Base-by-base conservation (phyloP, 2,797 vertebrate genomes). In the Mormyrus proboscirostris region DNA sequence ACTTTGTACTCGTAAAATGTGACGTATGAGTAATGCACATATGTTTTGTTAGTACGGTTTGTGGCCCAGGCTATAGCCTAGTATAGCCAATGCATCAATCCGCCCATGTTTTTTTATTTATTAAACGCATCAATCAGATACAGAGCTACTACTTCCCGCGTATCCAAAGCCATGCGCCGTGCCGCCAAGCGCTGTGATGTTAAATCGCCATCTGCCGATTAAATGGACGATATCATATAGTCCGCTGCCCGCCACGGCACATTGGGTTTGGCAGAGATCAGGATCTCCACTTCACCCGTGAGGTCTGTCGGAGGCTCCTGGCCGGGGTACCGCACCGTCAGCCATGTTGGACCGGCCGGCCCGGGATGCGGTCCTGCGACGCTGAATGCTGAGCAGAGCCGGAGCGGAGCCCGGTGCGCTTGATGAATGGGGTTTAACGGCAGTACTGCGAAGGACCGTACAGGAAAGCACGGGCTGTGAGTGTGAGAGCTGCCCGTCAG, bases 341-440 rank as follows among this genome's bases (percentile, higher is more conserved):
- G 88, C 88, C 88, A 89, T 89, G 88, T 89, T 89, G 79, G 55
- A 89, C 22, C 41, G 51, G 49, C 22, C 88, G 82, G 55, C 22
- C 79, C 82, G 59, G 79, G 12, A 57, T 65, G 88, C 82, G 29
- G 57, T 57, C 51, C 41, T 89, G 82, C 47, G 47, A 57, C 25
- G 12, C 65, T 73, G 12, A 55, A 55, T 44, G 50, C 69, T 22
- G 88, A 41, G 44, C 82, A 8, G 82, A 22, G 57, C 38, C 73
- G 22, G 16, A 85, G 55, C 41, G 7, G 50, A 41, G 29, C 29
- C 29, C 29, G 29, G 29, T 33, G 29, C 29, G 19, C 79, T 7
- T 57, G 65, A 49, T 89, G 47, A 85, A 65, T 50, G 57, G 88
- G 79, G 85, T 65, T 19, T 85, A 25, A 84, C 10, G 6, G 25